Base-by-base conservation (phyloP, 2,113 vertebrate species). In the Poeciliopsis turrubarensis region DNA sequence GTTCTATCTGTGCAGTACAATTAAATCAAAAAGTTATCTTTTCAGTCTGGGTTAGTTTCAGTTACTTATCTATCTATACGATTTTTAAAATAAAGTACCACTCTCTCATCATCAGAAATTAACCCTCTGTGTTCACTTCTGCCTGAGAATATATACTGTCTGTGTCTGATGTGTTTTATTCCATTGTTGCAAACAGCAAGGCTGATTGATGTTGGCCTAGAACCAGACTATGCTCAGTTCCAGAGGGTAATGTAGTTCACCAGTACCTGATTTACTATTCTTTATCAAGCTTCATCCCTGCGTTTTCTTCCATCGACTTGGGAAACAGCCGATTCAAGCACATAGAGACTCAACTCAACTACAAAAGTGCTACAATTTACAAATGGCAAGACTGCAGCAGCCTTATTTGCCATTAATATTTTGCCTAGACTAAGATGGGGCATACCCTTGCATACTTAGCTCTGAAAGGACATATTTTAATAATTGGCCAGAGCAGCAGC, bases 131-230 rank as follows among this genome's bases (percentile, higher is more conserved):
- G 30, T 80, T 88, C 15, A 7, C 73, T 77, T 84, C 68, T 83
- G 78, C 79, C 86, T 87, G 74, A 83, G 80, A 67, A 89, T 41
- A 78, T 41, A 78, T 82, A 67, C 70, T 73, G 63, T 70, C 79
- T 74, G 77, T 82, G 73, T 84, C 88, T 87, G 84, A 75, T 75
- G 77, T 82, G 77, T 80, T 89, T 84, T 86, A 78, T 90, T 75
- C 86, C 83, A 87, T 86, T 79, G 90, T 87, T 90, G 87, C 87
- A 90, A 82, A 80, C 76, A 88, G 87, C 81, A 69, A 88, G 39
- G 65, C 74, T 70, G 88, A 92, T 93, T 92, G 91, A 94, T 88
- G 88, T 88, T 86, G 74, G 82, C 86, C 78, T 78, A 81, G 83
- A 72, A 90, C 82, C 75, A 79, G 88, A 78, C 75, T 80, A 70